Evolutionary conservation across 2,888 invertebrate genomes (phyloP), one percentile per base, ranked within the genome.

Genomic region (Diadromus collaris): DNA sequence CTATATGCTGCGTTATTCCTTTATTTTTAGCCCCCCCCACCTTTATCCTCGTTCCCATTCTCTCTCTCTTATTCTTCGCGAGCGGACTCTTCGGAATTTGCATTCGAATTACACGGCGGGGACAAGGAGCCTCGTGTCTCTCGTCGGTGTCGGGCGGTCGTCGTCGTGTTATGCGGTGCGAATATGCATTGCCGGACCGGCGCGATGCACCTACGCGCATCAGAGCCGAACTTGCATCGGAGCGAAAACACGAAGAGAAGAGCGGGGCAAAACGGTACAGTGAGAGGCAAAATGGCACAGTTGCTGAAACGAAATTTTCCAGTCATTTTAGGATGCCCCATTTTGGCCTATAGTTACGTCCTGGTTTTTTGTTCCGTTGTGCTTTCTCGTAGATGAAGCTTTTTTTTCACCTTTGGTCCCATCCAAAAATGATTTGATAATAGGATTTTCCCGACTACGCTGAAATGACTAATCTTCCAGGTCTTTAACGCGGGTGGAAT

Each of bases 131-230:
- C 27, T 68, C 68, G 68, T 60, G 65, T 60, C 64, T 64, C 64
- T 10, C 21, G 41, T 68, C 63, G 58, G 13, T 5, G 38, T 41
- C 38, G 38, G 38, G 38, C 19, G 56, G 21, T 68, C 21, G 54
- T 27, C 54, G 41, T 69, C 65, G 46, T 44, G 56, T 56, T 58
- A 69, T 69, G 56, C 68, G 68, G 68, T 69, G 68, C 56, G 56
- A 56, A 69, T 69, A n/a, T 60, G 72, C 73, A 48, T 46, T 44
- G 54, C 56, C 81, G 82, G 83, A 85, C 84, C 83, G 84, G 81
- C 65, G 77, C 78, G 84, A 83, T 81, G 83, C 86, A 85, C 86
- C 86, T 85, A 86, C 85, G 85, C 85, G 76, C 38, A 58, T 72
- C 44, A 64, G 38, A 69, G 41, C 68, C 51, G 32, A 78, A 64